Conservation (phyloP, 2,888 invertebrate genomes). For the Ormia ochracea region DNA sequence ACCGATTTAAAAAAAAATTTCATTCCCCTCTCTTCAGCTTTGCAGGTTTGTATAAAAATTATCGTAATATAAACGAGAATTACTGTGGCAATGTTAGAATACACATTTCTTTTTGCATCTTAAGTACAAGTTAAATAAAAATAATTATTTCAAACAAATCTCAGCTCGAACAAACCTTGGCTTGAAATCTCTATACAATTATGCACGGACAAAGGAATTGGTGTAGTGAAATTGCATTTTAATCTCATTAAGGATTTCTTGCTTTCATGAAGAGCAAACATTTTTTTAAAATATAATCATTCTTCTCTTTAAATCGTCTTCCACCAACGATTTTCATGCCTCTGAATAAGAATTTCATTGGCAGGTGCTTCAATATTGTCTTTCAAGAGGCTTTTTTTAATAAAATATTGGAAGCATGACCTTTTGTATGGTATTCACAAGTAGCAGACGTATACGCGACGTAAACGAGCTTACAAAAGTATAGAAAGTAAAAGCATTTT, state of each 20-base stretch:
- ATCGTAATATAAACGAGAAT: too few species aligned
- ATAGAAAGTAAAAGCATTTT: slow-evolving; percentile 37
- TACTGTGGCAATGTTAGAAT: too few species aligned
- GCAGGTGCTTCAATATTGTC: not conserved
- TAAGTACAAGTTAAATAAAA: too few species aligned
- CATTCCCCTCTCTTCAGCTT: too few species aligned
- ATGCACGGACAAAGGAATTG: not conserved
- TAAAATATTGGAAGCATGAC: slow-evolving; percentile 22
- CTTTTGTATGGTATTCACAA: slow-evolving; percentile 20
- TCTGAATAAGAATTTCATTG: not conserved
- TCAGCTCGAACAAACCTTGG: too few species aligned
- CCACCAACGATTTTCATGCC: not conserved
- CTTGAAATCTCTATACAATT: too few species aligned
- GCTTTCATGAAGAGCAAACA: not conserved
- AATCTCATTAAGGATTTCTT: slow-evolving; percentile 5
- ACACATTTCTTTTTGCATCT: too few species aligned
- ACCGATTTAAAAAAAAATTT: too few species aligned
- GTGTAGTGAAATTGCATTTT: not conserved
- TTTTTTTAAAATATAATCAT: not conserved
- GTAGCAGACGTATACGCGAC: not conserved
- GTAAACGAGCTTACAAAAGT: too few species aligned
- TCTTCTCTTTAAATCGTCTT: not conserved
- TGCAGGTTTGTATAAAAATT: too few species aligned
- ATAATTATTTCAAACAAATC: too few species aligned
- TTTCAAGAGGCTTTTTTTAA: not conserved